Evolutionary conservation across 2,113 vertebrate species (phyloP).

Genomic region (Pipa parva): DNA sequence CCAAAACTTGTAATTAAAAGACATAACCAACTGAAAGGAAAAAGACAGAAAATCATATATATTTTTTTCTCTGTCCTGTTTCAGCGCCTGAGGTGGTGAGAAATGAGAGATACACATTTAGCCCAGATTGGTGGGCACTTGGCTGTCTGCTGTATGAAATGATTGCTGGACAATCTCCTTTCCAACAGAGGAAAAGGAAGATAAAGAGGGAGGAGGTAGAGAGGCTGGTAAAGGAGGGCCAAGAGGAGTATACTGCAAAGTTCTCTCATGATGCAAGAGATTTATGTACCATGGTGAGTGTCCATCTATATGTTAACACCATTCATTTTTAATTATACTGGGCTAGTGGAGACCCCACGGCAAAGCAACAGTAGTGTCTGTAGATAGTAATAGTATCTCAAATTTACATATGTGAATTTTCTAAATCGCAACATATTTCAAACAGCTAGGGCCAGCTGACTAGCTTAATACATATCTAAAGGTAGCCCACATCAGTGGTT

Average conservation of each 20-base stretch:
- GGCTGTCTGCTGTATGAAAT: constrained; percentile 95
- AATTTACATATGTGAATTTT: too few species aligned
- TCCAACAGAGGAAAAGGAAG: constrained; percentile 96
- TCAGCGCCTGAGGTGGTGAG: constrained; percentile 92
- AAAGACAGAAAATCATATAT: not conserved
- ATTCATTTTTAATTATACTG: too few species aligned
- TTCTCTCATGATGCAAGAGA: constrained; percentile 80
- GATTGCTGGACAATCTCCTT: constrained; percentile 95
- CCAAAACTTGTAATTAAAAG: too few species aligned
- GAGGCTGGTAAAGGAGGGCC: constrained; percentile 82
- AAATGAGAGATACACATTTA: constrained; percentile 90
- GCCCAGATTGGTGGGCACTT: constrained; percentile 95
- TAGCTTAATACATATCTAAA: too few species aligned
- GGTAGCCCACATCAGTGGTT: too few species aligned
- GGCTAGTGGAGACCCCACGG: too few species aligned
- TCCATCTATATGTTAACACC: too few species aligned
- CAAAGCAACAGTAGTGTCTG: too few species aligned
- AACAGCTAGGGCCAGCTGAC: too few species aligned
- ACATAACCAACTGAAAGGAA: too few species aligned
- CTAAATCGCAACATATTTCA: too few species aligned
- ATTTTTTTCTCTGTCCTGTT: not conserved
- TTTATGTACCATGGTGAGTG: constrained; percentile 81
- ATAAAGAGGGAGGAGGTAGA: constrained; percentile 95
- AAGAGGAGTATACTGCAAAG: constrained; percentile 84
- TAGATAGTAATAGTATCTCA: too few species aligned